Base-by-base conservation (phyloP, 2,797 vertebrate species). In the Darevskia mixta region DNA sequence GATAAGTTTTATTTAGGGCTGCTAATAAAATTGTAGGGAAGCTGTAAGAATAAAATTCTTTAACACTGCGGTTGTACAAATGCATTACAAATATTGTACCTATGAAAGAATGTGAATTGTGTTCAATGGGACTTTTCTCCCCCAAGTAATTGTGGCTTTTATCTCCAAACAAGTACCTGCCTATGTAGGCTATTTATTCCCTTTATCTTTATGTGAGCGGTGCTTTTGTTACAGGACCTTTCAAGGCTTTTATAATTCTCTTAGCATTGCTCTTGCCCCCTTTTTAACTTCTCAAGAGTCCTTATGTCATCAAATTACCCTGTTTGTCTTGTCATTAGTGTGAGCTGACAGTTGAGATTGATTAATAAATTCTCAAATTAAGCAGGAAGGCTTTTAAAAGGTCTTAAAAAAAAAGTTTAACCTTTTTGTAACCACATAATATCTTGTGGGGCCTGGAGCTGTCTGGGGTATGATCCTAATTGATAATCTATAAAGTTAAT, bases 351-450 rank as follows among this genome's bases (percentile, higher is more conserved):
- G 91, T 92, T 75, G 79, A 89, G 88, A 88, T 84, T 95, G 93
- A 96, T 95, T 96, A 95, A 94, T 94, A 89, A 38, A 89, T 95
- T 95, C 85, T 79, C 86, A 94, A 94, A 95, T 92, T 94, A 94
- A 90, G 90, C 77, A 91, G 89, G 85, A 97, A 95, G 23, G 82
- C 89, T 94, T 89, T 94, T 91, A 92, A 95, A 90, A 49, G 92
- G 72, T 86, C 84, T 91, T 4, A 1, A 1, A 38, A 88, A 90
- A 90, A 87, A 89, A 90, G 13, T 90, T 92, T 91, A 95, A 88
- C 88, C 82, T 91, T 92, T 90, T 80, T 93, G 86, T 92, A 95
- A 92, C 89, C 90, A 89, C 94, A 87, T 86, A 90, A 49, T 92
- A 86, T 85, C 55, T 96, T 93, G 79, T 55, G 85, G 94, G 82